phyloP scores from a whole-genome alignment of 2,888 invertebrate genomes.

The Copidosoma aretas region DNA sequence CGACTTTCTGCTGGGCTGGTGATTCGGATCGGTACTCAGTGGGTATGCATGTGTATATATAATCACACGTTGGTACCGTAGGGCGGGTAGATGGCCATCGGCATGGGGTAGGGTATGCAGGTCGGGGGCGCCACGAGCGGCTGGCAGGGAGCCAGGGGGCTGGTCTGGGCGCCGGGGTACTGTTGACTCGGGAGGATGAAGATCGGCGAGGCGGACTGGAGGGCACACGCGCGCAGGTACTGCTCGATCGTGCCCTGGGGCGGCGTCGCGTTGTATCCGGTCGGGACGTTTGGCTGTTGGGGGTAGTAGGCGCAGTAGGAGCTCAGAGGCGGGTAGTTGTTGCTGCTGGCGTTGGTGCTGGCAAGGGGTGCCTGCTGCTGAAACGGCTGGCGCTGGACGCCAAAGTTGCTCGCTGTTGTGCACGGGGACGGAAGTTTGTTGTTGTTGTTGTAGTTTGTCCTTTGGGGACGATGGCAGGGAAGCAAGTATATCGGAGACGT shows the following conservation, averaged over 20 bases:
- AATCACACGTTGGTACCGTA: slow-evolving; percentile 12
- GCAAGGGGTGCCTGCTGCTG: background rate
- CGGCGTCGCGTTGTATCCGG: slow-evolving; percentile 5
- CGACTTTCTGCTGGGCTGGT: background rate
- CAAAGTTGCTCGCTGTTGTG: background rate
- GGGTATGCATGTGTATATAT: background rate
- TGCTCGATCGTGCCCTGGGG: slow-evolving; percentile 50
- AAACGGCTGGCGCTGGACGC: background rate
- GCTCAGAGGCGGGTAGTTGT: background rate
- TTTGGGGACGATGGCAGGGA: background rate
- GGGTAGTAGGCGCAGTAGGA: background rate
- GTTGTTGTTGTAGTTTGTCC: no score
- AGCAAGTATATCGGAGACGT: background rate
- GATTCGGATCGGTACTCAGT: background rate
- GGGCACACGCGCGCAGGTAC: slow-evolving; percentile 48
- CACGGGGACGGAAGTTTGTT: no score
- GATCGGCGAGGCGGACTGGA: slow-evolving; percentile 47
- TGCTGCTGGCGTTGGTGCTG: background rate
- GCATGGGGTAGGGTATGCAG: slow-evolving; percentile 50
- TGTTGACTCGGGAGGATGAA: slow-evolving; percentile 51
- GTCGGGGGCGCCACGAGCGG: slow-evolving; percentile 41
- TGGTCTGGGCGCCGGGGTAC: slow-evolving; percentile 24
- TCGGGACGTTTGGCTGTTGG: background rate
- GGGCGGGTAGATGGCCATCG: slow-evolving; percentile 47
- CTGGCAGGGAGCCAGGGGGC: slow-evolving; percentile 26